A percentile compares a stretch with the other conserved stretches of the same genome.
phyloP scores from a whole-genome alignment of 2,888 invertebrate genomes.

The Seira sanloemensis region DNA sequence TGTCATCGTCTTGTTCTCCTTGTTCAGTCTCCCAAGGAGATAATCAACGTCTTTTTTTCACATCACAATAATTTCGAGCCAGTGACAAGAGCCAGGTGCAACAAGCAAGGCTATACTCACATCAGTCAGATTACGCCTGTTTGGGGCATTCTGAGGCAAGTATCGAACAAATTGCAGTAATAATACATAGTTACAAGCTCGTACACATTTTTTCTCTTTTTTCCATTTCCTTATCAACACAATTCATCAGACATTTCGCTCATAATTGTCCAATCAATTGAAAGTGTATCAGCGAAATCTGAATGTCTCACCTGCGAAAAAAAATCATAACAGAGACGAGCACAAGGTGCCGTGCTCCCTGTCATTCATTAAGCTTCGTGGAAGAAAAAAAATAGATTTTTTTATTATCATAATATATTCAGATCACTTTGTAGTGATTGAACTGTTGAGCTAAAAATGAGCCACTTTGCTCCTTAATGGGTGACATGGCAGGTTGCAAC shows the following conservation, averaged over 20 bases:
- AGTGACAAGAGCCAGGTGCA: background rate
- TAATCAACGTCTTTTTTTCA: constrained; percentile 4
- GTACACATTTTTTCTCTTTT: background rate
- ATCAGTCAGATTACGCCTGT: background rate
- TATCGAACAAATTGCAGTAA: background rate
- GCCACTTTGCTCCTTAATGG: background rate
- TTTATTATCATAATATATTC: background rate
- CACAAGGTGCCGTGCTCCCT: background rate
- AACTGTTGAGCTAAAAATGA: background rate
- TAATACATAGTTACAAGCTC: too few relatives aligned
- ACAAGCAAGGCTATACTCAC: background rate
- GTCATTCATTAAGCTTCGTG: background rate
- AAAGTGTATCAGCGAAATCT: background rate
- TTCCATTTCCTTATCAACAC: background rate
- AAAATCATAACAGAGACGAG: background rate
- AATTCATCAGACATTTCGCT: background rate
- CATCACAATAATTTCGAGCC: background rate
- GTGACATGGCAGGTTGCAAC: background rate
- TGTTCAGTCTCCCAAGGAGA: background rate
- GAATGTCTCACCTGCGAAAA: background rate
- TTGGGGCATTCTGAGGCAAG: background rate
- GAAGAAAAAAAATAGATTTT: background rate
- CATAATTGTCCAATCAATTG: constrained; percentile 1
- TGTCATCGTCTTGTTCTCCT: constrained; percentile 4
- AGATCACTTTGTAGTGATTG: background rate